Evolutionary conservation across 2,797 vertebrate species (phyloP).

Genomic region (Manis javanica): DNA sequence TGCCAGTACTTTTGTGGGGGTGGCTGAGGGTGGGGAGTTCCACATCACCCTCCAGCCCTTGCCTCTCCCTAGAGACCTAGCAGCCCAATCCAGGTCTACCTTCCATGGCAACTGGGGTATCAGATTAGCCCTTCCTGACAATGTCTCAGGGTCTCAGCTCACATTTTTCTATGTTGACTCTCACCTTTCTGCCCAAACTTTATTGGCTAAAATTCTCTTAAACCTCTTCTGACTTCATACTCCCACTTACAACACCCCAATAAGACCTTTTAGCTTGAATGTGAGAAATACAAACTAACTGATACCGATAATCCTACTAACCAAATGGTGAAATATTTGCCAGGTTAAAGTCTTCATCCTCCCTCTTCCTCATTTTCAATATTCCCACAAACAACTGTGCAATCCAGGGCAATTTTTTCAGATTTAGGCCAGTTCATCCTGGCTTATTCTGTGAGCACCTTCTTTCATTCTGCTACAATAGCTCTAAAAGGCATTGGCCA

Average conservation of each 20-base stretch:
- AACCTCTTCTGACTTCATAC: neutral
- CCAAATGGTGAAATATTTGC: constrained; percentile 13
- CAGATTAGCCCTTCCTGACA: neutral
- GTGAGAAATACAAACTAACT: constrained; percentile 14
- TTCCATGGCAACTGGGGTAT: neutral
- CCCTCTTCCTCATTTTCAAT: constrained; percentile 43
- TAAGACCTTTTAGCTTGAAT: constrained; percentile 9
- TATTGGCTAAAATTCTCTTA: constrained; percentile 53
- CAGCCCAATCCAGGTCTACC: neutral
- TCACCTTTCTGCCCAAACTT: neutral
- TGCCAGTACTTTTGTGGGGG: neutral
- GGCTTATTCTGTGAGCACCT: neutral
- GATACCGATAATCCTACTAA: constrained; percentile 39
- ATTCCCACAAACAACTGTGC: neutral
- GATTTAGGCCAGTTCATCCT: neutral
- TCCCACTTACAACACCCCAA: neutral
- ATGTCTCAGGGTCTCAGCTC: neutral
- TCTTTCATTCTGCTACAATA: constrained; percentile 1
- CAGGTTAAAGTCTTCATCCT: constrained; percentile 13
- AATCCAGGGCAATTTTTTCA: neutral
- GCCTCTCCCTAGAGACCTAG: neutral
- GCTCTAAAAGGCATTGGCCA: neutral
- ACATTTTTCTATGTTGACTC: constrained; percentile 19
- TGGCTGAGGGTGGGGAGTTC: too few species aligned
- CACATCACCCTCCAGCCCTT: neutral